A percentile compares a stretch with the other conserved stretches of the same genome.
Evolutionary conservation across 2,113 vertebrate genomes (phyloP).

Genomic region (Chroicocephalus ridibundus): DNA sequence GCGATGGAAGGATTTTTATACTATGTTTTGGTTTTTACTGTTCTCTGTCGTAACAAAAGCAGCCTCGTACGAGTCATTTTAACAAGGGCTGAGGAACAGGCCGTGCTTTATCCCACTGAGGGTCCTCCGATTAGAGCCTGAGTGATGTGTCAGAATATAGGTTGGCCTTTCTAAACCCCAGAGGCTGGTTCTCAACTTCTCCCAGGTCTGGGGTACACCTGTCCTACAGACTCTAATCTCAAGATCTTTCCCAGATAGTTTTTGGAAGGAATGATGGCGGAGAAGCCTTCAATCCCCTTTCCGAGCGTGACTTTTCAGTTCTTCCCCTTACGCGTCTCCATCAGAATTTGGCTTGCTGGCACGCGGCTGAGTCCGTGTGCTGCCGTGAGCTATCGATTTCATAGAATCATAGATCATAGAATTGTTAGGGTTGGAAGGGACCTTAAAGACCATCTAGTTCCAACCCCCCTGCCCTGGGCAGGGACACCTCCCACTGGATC

Average conservation of each 20-base stretch:
- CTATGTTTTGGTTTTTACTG: background rate
- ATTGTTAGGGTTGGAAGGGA: too few relatives aligned
- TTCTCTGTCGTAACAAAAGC: background rate
- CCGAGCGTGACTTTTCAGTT: background rate
- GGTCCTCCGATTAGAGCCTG: background rate
- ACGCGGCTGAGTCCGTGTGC: background rate
- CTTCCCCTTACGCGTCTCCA: fast-evolving
- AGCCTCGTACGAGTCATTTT: background rate
- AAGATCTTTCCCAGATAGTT: background rate
- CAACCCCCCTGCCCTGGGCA: too few relatives aligned
- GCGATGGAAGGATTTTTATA: background rate
- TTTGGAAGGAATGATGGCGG: background rate
- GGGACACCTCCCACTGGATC: too few relatives aligned
- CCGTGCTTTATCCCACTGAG: background rate
- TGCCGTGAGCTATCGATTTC: background rate
- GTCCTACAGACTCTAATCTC: background rate
- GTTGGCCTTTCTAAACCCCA: background rate
- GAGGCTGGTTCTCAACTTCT: background rate
- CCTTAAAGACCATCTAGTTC: too few relatives aligned
- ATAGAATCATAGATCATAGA: too few relatives aligned
- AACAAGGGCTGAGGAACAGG: background rate
- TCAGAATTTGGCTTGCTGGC: background rate
- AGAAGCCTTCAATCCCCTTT: background rate
- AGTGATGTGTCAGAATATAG: background rate
- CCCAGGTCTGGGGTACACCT: background rate